Base-by-base conservation (phyloP, 2,888 invertebrate genomes). In the Neocrepidodera transversa region DNA sequence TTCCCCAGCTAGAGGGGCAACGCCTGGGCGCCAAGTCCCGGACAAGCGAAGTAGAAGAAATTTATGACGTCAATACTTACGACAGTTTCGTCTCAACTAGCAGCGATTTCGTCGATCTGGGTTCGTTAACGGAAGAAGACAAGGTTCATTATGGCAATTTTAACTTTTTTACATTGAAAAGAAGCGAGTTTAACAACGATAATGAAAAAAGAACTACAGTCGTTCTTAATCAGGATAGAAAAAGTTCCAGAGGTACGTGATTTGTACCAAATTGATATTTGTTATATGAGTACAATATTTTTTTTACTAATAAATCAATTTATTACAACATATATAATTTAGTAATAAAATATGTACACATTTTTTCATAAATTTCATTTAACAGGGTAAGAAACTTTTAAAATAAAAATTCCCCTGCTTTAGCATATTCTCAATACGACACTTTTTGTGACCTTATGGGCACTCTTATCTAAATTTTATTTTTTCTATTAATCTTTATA, bases 21-120 rank as follows among this genome's bases (percentile, higher is more conserved):
- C 63, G 63, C 6, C 62, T 68, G 43, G 56, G 35, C 43, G 35
- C 60, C 42, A 42, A 30, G 23, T 35, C 32, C 17, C 43, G 45
- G 26, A 35, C 20, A 11, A 35, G 16, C 52, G 23, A 53, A 26
- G 14, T 28, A 13, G 36, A 52, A 26, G 71, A 69, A 54, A 69
- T 70, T 13, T 76, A 74, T 68, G 76, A 77, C 58, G 69, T 68
- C 43, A 75, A 71, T 67, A 75, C 76, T 7, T 76, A 74, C 67
- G 77, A 78, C 55, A 74, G 74, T 57, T 76, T 74, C 57, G 66
- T 72, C 14, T 76, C 76, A 6, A 69, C 70, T 7, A 66, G 74
- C 1, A 74, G 71, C 63, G 72, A 73, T 64, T 60, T 73, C 30
- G 68, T 70, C 51, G 72, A 72, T 51, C 60, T 72, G 58, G 69